Base-by-base conservation (phyloP, 2,113 vertebrate species). In the Rhinolophus sinicus region DNA sequence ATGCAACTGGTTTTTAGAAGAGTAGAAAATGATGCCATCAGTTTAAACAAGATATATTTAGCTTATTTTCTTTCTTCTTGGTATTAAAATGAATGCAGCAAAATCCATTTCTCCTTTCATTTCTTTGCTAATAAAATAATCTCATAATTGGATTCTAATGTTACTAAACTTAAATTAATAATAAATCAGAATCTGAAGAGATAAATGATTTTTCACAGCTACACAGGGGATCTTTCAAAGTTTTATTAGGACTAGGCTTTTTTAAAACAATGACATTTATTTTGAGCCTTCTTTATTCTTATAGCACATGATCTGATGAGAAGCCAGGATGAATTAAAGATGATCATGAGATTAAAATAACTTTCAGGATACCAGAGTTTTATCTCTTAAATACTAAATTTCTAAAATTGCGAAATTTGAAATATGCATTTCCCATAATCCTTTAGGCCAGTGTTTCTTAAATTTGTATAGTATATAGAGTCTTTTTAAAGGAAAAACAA, bases 121-220 rank as follows among this genome's bases (percentile, higher is more conserved):
- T 96, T 54, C 52, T 92, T 60, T 58, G 19, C 67, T 95, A 95
- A 77, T 80, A 82, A 96, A 92, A 96, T 94, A 80, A 96, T 96
- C 75, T 58, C 22, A 7, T 75, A 56, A 82, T 83, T 93, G 97
- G 78, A 90, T 91, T 95, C 67, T 80, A 94, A 64, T 77, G 60
- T 97, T 96, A 90, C 70, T 88, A 90, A 97, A 95, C 58, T 94
- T 54, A 97, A 90, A 89, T 92, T 80, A 84, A 88, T 95, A 82
- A 80, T 88, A 72, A 83, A 94, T 97, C 88, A 97, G 70, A 97
- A 96, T 33, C 0, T 72, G 19, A 94, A 96, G 14, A 75, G 70
- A 26, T 83, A 19, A 96, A 88, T 96, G 70, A 90, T 97, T 97
- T 95, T 97, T 95, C 97, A 78, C 24, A 98, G 93, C 87, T 96